Conservation (phyloP, 1,140 invertebrate genomes). For the Eupristina koningsbergeri region DNA sequence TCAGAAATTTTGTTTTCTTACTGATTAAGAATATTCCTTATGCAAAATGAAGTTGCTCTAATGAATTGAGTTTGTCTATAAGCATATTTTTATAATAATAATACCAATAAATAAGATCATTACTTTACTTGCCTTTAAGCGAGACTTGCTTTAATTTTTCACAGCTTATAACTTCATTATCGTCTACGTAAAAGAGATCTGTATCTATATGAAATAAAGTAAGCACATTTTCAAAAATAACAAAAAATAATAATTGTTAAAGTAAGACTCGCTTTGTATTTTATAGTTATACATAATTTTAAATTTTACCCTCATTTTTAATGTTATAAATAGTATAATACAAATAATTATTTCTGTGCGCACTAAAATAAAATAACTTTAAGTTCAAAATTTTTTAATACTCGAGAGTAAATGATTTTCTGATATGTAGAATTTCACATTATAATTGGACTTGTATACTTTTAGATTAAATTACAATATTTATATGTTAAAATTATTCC, state of each 20-base stretch:
- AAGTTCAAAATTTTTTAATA: too few relatives aligned
- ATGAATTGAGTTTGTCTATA: neutral
- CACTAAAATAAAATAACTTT: too few relatives aligned
- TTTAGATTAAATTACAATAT: too few relatives aligned
- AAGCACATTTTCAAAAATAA: conserved; percentile 19
- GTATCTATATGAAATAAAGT: conserved; percentile 32
- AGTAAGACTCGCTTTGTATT: conserved; percentile 27
- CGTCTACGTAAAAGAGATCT: conserved; percentile 36
- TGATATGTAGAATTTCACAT: too few relatives aligned
- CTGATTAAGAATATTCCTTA: too few relatives aligned
- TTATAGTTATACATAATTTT: neutral
- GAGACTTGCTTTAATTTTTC: conserved; percentile 42
- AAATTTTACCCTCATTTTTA: neutral
- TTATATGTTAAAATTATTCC: too few relatives aligned
- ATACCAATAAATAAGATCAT: neutral
- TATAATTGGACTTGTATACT: too few relatives aligned
- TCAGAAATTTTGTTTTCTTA: too few relatives aligned
- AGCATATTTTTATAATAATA: neutral
- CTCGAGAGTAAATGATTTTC: too few relatives aligned
- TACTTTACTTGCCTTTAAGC: conserved; percentile 43
- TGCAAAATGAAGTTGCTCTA: too few relatives aligned
- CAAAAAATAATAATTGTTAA: conserved; percentile 9
- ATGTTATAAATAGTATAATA: too few relatives aligned
- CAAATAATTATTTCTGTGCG: too few relatives aligned
- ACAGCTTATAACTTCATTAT: conserved; percentile 31